Percentiles rank a stretch among this genome's conserved stretches.
Evolutionary conservation across 2,113 vertebrate species (phyloP).

Genomic region (Laticauda laticaudata): DNA sequence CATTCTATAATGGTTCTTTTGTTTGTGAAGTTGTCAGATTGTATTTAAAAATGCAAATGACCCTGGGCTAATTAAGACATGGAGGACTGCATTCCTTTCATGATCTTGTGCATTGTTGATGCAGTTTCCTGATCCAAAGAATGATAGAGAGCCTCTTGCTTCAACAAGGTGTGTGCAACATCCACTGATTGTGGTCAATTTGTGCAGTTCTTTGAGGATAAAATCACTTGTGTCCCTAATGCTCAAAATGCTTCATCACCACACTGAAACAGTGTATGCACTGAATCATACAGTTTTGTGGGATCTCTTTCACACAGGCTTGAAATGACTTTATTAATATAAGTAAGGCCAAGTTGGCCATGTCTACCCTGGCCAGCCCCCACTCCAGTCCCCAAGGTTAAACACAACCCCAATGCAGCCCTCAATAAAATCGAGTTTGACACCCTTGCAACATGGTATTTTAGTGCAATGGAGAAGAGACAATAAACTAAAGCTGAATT

Average conservation of each 20-base stretch:
- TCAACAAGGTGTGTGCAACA: neutral
- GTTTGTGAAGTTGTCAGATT: neutral
- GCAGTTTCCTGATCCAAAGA: neutral
- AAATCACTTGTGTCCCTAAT: neutral
- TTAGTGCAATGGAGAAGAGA: neutral
- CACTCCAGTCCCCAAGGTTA: too few species aligned
- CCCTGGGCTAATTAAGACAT: neutral
- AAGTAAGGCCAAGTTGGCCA: too few species aligned
- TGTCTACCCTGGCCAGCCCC: too few species aligned
- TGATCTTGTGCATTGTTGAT: neutral
- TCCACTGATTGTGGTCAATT: neutral
- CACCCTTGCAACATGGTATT: neutral
- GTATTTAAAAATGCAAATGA: neutral
- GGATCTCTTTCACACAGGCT: neutral
- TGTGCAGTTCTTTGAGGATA: neutral
- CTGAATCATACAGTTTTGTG: neutral
- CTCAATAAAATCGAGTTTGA: too few species aligned
- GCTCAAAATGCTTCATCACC: neutral
- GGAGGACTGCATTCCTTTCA: neutral
- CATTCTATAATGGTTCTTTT: neutral
- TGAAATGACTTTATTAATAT: neutral
- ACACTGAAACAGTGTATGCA: neutral
- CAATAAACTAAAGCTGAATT: neutral
- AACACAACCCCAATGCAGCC: too few species aligned
- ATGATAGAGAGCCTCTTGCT: neutral